Conservation (phyloP, 2,797 vertebrate species). For the Pipistrellus pygmaeus region DNA sequence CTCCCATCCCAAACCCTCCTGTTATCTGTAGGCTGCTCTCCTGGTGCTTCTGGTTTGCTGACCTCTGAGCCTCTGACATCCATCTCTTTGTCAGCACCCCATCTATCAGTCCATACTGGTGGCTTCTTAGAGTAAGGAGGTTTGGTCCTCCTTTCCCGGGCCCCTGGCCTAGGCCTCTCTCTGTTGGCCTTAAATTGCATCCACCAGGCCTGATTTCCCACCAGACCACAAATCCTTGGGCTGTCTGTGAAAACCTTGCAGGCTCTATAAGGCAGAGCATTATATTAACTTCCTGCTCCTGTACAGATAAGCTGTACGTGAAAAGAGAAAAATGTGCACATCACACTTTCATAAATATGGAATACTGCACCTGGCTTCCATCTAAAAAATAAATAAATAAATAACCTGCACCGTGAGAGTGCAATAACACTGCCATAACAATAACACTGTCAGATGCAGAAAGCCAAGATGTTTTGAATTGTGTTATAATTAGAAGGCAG, state of each 20-base stretch:
- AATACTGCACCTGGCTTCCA: slow-evolving; percentile 79
- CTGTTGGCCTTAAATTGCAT: not conserved
- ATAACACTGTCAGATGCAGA: slow-evolving; percentile 59
- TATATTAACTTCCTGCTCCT: slow-evolving; percentile 71
- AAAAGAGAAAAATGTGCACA: slow-evolving; percentile 77
- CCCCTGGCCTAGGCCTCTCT: not conserved
- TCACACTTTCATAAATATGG: slow-evolving; percentile 81
- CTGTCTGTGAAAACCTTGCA: slow-evolving; percentile 14
- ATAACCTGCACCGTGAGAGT: slow-evolving; percentile 70
- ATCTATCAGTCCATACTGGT: not conserved
- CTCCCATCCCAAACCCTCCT: not conserved
- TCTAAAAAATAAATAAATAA: slow-evolving; percentile 62
- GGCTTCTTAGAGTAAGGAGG: not conserved
- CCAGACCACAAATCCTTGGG: not conserved
- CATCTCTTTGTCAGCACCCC: not conserved
- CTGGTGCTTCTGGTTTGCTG: not conserved
- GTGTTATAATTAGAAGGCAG: slow-evolving; percentile 83
- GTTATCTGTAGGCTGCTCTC: not conserved
- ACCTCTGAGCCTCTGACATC: not conserved
- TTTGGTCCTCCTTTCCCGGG: not conserved
- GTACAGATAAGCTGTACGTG: slow-evolving; percentile 67
- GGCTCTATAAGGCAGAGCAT: slow-evolving; percentile 9
- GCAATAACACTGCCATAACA: slow-evolving; percentile 71
- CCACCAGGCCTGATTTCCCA: not conserved
- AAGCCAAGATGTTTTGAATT: slow-evolving; percentile 80